These are phyloP conservation scores for Brachionus manjavacas DNA, from an alignment of 1,140 invertebrate species.

Conservation along the genomic window DNA sequence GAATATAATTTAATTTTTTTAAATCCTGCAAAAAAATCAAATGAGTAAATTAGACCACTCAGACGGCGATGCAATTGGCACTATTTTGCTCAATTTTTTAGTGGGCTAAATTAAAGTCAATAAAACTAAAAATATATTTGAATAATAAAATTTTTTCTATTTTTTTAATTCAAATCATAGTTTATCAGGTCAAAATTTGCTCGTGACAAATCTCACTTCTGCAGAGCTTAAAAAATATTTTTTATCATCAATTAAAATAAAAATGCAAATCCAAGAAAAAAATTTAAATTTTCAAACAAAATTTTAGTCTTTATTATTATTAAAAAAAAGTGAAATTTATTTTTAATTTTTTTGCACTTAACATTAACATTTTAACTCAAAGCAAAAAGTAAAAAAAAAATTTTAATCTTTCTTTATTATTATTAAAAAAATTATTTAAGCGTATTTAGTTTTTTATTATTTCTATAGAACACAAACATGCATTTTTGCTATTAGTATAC, in stretches of 20 bases:
- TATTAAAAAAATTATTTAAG: constrained; percentile 10
- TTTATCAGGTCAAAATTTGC: neutral
- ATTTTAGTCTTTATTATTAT: neutral
- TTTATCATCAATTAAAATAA: neutral
- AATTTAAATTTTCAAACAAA: neutral
- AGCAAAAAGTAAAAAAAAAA: constrained; percentile 13
- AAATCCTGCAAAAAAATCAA: no score
- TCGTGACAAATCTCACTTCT: neutral
- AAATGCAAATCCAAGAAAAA: neutral
- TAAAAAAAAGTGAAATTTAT: neutral
- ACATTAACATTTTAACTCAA: neutral
- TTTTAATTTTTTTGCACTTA: neutral
- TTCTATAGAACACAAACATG: neutral
- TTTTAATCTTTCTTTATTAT: neutral
- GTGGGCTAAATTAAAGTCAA: no score
- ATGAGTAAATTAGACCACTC: no score
- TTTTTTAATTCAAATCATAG: neutral
- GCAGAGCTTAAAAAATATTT: neutral
- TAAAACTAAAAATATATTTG: neutral
- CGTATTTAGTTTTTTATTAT: neutral
- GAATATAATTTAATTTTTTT: no score
- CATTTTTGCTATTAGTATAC: neutral
- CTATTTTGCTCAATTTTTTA: no score
- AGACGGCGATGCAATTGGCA: no score
- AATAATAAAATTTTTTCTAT: neutral